A percentile compares a stretch with the other conserved stretches of the same genome.
These are phyloP conservation scores for Drusus annulatus DNA, from an alignment of 1,140 invertebrate genomes.

Conservation along the genomic window DNA sequence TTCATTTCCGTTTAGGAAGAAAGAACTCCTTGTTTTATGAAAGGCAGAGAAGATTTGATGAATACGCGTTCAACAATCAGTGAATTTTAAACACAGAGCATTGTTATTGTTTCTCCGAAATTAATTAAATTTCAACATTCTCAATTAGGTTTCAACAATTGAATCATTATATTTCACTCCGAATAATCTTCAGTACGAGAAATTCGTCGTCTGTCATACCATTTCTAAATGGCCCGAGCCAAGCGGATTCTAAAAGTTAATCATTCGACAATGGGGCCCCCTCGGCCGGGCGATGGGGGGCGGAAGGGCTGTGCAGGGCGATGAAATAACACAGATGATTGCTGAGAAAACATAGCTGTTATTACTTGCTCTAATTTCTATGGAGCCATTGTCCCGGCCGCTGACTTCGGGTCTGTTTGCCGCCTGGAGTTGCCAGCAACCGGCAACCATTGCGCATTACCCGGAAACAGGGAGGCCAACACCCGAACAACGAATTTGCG, in stretches of 20 bases:
- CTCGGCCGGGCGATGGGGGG: background rate
- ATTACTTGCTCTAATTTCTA: constrained; percentile 22
- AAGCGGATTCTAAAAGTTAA: constrained; percentile 12
- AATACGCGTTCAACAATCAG: too few species aligned
- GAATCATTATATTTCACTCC: too few species aligned
- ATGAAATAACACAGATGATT: constrained; percentile 25
- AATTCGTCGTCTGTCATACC: background rate
- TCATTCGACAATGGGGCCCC: background rate
- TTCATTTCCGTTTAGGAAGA: too few species aligned
- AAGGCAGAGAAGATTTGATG: too few species aligned
- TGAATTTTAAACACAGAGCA: too few species aligned
- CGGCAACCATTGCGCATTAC: background rate
- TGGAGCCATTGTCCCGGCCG: constrained; percentile 14
- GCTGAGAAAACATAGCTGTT: constrained; percentile 24
- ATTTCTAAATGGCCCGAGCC: background rate
- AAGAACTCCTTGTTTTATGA: too few species aligned
- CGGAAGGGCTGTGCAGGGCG: background rate
- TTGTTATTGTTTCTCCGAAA: too few species aligned
- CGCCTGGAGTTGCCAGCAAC: background rate
- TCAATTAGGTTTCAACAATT: too few species aligned
- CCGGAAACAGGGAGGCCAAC: too few species aligned
- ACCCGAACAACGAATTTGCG: background rate
- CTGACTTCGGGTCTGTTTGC: background rate
- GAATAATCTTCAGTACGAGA: too few species aligned
- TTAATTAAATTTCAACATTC: too few species aligned